Evolutionary conservation across 2,888 invertebrate species (phyloP).

Genomic region (Acrobasis repandana): DNA sequence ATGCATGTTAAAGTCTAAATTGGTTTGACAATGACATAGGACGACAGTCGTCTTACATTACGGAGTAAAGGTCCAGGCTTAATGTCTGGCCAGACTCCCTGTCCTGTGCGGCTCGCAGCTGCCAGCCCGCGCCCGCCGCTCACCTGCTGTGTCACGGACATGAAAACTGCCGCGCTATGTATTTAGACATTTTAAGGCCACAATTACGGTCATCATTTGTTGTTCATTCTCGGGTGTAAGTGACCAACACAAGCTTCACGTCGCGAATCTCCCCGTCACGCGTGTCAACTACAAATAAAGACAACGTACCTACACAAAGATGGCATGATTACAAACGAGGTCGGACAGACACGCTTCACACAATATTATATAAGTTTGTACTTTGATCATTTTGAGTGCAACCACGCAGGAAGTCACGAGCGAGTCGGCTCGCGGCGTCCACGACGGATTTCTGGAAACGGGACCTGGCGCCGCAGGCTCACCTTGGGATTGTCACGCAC

Average conservation of each 20-base stretch:
- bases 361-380: slow-evolving; percentile 49
- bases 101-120: too few relatives aligned
- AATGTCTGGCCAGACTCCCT: too few relatives aligned
- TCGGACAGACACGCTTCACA: slow-evolving; percentile 27
- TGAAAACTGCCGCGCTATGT: too few relatives aligned
- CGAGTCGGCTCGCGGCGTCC: slow-evolving; percentile 14
- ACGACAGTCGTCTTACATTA: too few relatives aligned
- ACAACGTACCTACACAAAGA: slow-evolving; percentile 23
- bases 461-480: not conserved
- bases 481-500: not conserved
- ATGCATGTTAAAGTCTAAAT: too few relatives aligned
- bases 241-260: not conserved
- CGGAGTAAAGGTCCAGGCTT: too few relatives aligned
- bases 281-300: slow-evolving; percentile 19
- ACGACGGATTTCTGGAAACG: not conserved
- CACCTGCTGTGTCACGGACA: too few relatives aligned
- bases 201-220: too few relatives aligned
- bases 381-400: slow-evolving; percentile 47
- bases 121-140: too few relatives aligned
- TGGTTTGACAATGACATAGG: too few relatives aligned
- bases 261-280: slow-evolving; percentile 17
- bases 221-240: too few relatives aligned
- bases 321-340: slow-evolving; percentile 25
- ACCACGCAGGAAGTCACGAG: slow-evolving; percentile 37
- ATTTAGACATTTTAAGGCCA: too few relatives aligned